Evolutionary conservation across 2,797 vertebrate species (phyloP).

Genomic region (Microtus californicus): DNA sequence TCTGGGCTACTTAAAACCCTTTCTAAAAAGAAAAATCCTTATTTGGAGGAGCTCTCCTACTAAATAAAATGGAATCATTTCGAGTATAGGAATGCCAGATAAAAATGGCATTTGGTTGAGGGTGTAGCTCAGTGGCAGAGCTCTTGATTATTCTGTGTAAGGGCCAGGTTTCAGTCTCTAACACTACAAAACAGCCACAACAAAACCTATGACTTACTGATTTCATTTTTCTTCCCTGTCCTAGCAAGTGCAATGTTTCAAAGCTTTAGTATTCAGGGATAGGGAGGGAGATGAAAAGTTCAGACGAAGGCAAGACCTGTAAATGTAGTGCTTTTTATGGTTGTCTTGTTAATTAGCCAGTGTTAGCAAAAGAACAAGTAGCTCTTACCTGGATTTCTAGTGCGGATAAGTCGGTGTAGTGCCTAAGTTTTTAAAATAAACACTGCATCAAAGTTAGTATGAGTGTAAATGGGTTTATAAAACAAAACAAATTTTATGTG

Average conservation of each 20-base stretch:
- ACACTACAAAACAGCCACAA: neutral
- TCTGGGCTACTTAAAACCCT: neutral
- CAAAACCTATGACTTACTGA: neutral
- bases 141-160: neutral
- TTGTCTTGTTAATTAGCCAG: slow-evolving; percentile 49
- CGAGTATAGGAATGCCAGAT: slow-evolving; percentile 20
- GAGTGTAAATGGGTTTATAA: slow-evolving; percentile 34
- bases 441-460: slow-evolving; percentile 19
- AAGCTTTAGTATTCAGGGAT: slow-evolving; percentile 8
- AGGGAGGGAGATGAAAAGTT: slow-evolving; percentile 9
- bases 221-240: slow-evolving; percentile 56
- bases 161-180: neutral
- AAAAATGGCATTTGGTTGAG: neutral
- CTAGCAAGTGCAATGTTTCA: slow-evolving; percentile 36
- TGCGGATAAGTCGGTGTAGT: neutral
- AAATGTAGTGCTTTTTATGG: neutral
- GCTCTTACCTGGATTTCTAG: slow-evolving; percentile 45
- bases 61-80: slow-evolving; percentile 57
- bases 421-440: slow-evolving; percentile 20
- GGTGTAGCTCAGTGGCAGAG: neutral
- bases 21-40: neutral
- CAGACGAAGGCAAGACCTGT: slow-evolving; percentile 9
- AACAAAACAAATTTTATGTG: slow-evolving; percentile 31
- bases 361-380: slow-evolving; percentile 29
- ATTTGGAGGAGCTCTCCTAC: slow-evolving; percentile 63